phyloP scores from a whole-genome alignment of 2,888 invertebrate species.

The Melanostoma mellinum region DNA sequence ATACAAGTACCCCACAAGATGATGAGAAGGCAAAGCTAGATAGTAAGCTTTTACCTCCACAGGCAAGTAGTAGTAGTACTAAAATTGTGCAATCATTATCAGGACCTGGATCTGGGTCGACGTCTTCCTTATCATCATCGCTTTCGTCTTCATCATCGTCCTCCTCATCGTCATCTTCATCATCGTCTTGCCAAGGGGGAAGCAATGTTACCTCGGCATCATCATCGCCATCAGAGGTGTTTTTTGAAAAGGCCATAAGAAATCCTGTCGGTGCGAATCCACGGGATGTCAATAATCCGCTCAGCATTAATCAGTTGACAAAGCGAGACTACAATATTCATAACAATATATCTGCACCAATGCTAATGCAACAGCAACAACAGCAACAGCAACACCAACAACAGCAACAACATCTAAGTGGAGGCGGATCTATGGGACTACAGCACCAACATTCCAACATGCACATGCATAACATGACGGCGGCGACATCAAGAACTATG shows the following conservation, averaged over 20 bases:
- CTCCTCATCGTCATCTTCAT: constrained; percentile 65
- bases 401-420: constrained; percentile 51
- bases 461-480: constrained; percentile 51
- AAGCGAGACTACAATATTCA: constrained; percentile 82
- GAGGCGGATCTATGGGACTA: constrained; percentile 40
- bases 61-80: constrained; percentile 36
- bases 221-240: constrained; percentile 76
- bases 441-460: constrained; percentile 72
- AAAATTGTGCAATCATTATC: constrained; percentile 69
- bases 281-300: constrained; percentile 94
- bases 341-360: constrained; percentile 59
- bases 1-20: constrained; percentile 28
- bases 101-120: constrained; percentile 68
- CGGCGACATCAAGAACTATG: constrained; percentile 35
- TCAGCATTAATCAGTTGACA: constrained; percentile 94
- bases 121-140: constrained; percentile 76
- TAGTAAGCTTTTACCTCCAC: constrained; percentile 60
- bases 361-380: constrained; percentile 59
- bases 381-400: constrained; percentile 34
- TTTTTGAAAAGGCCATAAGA: constrained; percentile 82
- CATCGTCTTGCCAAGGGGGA: constrained; percentile 58
- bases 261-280: constrained; percentile 96
- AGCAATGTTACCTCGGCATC: constrained; percentile 69
- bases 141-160: constrained; percentile 61
- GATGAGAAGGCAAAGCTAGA: constrained; percentile 47